phyloP scores from a whole-genome alignment of 2,797 vertebrate genomes.

The Pygocentrus nattereri region DNA sequence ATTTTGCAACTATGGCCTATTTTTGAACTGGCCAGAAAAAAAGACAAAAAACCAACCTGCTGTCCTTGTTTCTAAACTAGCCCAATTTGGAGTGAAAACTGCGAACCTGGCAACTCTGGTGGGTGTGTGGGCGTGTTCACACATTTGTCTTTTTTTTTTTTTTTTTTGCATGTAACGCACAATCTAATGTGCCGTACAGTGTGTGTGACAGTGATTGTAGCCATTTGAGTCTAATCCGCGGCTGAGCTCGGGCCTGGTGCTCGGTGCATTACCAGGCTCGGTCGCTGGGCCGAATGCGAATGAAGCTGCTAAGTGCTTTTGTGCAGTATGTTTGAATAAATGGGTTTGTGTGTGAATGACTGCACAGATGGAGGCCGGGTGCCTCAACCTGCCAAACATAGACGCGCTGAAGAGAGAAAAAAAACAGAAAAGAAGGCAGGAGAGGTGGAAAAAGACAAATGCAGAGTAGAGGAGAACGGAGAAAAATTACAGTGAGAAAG shows the following conservation, averaged over 20 bases:
- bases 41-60: neutral
- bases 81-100: neutral
- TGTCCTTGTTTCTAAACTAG: neutral
- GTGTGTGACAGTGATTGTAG: conserved; percentile 42
- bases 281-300: conserved; percentile 40
- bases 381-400: conserved; percentile 61
- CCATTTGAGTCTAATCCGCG: conserved; percentile 30
- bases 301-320: conserved; percentile 45
- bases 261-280: conserved; percentile 25
- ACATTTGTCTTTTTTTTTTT: conserved; percentile 13
- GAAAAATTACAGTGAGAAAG: conserved; percentile 36
- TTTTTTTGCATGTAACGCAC: conserved; percentile 11
- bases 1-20: too few species aligned
- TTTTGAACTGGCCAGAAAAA: neutral
- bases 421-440: conserved; percentile 29
- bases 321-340: conserved; percentile 58
- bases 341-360: conserved; percentile 71
- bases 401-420: neutral
- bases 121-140: conserved; percentile 32
- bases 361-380: conserved; percentile 77
- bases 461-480: conserved; percentile 32
- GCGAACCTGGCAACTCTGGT: conserved; percentile 31
- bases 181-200: conserved; percentile 35
- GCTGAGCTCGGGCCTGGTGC: conserved; percentile 13
- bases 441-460: conserved; percentile 47